These are phyloP conservation scores for Pissodes strobi DNA, from an alignment of 1,140 invertebrate species.

Conservation along the genomic window DNA sequence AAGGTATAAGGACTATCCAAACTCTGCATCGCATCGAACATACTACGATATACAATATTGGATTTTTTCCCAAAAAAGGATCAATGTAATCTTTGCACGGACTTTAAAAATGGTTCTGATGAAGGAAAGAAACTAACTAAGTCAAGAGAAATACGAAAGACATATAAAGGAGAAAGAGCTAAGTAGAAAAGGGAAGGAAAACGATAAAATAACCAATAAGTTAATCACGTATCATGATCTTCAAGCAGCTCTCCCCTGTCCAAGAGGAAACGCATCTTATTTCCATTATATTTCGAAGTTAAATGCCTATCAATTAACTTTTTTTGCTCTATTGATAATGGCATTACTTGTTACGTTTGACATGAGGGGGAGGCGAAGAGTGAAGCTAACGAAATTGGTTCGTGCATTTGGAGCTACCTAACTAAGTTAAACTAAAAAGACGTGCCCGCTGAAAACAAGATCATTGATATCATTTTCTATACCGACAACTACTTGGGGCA, in stretches of 20 bases:
- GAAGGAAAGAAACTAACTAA: not conserved
- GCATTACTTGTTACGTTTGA: too few species aligned
- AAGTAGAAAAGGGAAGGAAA: too few species aligned
- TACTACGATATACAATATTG: not conserved
- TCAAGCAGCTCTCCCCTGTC: too few species aligned
- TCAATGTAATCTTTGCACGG: not conserved
- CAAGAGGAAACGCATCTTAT: too few species aligned
- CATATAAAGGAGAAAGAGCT: not conserved
- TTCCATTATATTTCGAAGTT: not conserved
- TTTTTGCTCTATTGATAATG: not conserved
- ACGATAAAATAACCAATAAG: too few species aligned
- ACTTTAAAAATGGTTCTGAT: not conserved
- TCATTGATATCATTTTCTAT: too few species aligned
- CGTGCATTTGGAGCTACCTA: too few species aligned
- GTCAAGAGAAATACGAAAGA: not conserved
- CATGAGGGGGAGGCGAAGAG: too few species aligned
- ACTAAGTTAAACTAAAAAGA: too few species aligned
- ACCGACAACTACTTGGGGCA: too few species aligned
- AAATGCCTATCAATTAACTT: not conserved
- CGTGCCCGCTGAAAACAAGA: too few species aligned
- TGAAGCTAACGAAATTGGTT: not conserved
- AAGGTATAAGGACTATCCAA: not conserved
- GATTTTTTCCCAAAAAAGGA: constrained; percentile 3
- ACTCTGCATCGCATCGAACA: not conserved
- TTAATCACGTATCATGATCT: too few species aligned